These are phyloP conservation scores for Crypturellus undulatus DNA, from an alignment of 2,113 vertebrate genomes.

Conservation along the genomic window DNA sequence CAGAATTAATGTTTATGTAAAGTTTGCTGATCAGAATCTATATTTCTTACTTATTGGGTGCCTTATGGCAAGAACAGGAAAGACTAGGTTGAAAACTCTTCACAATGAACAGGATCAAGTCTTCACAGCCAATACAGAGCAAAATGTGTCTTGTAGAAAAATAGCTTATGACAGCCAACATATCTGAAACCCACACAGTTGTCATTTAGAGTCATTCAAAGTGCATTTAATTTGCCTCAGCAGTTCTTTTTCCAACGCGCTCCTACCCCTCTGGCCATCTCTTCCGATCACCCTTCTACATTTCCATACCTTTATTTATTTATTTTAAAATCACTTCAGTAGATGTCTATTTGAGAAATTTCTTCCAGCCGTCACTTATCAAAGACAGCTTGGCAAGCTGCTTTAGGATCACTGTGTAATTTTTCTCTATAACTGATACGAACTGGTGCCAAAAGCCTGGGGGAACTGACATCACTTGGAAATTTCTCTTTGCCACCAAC, in stretches of 20 bases:
- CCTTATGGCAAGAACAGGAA: neutral
- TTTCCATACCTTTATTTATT: neutral
- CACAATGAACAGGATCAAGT: neutral
- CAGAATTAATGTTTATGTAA: neutral
- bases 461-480: neutral
- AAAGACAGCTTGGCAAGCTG: conserved; percentile 43
- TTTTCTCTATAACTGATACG: neutral
- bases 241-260: neutral
- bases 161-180: neutral
- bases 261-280: neutral
- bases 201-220: neutral
- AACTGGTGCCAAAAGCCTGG: neutral
- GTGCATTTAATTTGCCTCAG: neutral
- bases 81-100: neutral
- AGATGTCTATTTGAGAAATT: conserved; percentile 13
- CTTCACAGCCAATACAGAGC: neutral
- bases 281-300: neutral
- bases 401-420: conserved; percentile 16
- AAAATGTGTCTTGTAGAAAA: neutral
- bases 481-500: neutral
- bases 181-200: neutral
- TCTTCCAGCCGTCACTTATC: conserved; percentile 26
- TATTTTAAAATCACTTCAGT: neutral
- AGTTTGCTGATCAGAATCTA: neutral
- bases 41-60: neutral